These are phyloP conservation scores for Campylomormyrus numenius DNA, from an alignment of 2,113 vertebrate species.

Conservation along the genomic window DNA sequence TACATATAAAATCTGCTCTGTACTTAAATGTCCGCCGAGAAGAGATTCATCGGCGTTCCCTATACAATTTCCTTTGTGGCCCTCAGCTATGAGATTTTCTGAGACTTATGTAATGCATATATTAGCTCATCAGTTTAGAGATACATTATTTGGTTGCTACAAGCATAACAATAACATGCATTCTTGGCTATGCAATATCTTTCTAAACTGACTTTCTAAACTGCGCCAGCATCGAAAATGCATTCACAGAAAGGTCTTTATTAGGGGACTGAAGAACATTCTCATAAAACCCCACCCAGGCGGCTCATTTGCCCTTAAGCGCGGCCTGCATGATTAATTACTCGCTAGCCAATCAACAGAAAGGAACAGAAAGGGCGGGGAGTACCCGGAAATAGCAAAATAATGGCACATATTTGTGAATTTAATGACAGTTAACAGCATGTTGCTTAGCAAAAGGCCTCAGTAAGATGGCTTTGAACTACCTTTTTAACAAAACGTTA, in stretches of 20 bases:
- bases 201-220: not conserved
- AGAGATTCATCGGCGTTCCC: not conserved
- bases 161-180: not conserved
- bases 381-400: not conserved
- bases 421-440: not conserved
- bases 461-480: not conserved
- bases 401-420: not conserved
- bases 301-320: not conserved
- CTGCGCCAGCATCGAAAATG: not conserved
- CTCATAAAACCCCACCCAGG: not conserved
- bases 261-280: not conserved
- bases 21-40: not conserved
- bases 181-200: not conserved
- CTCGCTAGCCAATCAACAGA: not conserved
- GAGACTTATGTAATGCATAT: not conserved
- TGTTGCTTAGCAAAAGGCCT: not conserved
- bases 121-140: not conserved
- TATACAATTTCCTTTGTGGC: not conserved
- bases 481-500: not conserved
- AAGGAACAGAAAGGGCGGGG: not conserved
- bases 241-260: not conserved
- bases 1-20: not conserved
- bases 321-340: not conserved
- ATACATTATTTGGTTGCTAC: not conserved
- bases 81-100: not conserved